phyloP scores from a whole-genome alignment of 2,797 vertebrate genomes.

The Smutsia gigantea region DNA sequence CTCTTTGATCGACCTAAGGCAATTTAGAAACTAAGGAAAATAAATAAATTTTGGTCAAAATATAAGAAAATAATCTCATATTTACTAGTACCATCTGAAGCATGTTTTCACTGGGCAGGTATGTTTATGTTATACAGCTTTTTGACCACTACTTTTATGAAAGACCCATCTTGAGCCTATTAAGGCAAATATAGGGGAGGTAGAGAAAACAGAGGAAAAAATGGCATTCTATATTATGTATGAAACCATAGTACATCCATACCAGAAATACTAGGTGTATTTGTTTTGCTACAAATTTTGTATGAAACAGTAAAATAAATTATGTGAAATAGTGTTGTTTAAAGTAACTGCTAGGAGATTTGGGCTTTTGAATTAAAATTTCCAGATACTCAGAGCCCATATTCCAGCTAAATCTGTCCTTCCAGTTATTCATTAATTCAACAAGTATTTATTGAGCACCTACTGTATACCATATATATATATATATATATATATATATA shows the following conservation, averaged over 20 bases:
- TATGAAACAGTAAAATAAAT: neutral
- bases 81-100: neutral
- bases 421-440: slow-evolving; percentile 16
- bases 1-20: neutral
- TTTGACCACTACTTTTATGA: neutral
- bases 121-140: neutral
- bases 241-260: neutral
- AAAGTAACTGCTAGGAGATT: slow-evolving; percentile 11
- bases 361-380: neutral
- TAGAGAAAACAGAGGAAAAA: slow-evolving; percentile 4
- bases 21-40: slow-evolving; percentile 16
- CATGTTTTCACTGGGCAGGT: neutral
- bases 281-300: neutral
- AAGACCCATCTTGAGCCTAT: too few species aligned
- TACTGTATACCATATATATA: neutral
- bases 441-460: neutral
- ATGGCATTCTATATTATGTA: neutral
- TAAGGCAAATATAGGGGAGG: neutral
- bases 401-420: neutral
- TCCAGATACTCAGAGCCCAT: neutral
- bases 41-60: neutral
- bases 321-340: neutral
- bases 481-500: too few species aligned
- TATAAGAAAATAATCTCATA: slow-evolving; percentile 5
- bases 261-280: neutral